Percentiles rank a stretch among this genome's conserved stretches.
These are phyloP conservation scores for Romanogobio albipinnatus DNA, from an alignment of 2,113 vertebrate species.

Conservation along the genomic window DNA sequence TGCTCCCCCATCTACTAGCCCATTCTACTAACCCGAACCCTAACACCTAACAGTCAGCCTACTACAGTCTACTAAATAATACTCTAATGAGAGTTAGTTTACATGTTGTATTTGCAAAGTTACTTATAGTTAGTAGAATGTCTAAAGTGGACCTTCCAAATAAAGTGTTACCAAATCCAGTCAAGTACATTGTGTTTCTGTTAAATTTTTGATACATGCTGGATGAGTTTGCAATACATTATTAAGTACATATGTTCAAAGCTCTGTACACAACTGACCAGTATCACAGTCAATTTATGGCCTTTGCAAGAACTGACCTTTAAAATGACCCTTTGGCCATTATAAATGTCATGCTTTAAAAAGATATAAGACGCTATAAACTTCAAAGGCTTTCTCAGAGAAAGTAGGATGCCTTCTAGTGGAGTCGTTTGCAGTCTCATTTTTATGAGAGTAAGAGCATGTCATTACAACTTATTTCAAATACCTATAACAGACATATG, in stretches of 20 bases:
- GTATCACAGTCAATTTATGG: neutral
- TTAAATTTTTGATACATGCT: neutral
- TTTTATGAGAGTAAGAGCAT: neutral
- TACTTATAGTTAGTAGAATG: too few species aligned
- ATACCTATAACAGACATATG: constrained; percentile 20
- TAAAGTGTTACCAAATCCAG: neutral
- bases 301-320: constrained; percentile 7
- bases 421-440: neutral
- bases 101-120: too few species aligned
- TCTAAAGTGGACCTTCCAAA: too few species aligned
- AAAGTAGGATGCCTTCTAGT: neutral
- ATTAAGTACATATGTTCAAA: neutral
- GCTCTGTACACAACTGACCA: neutral
- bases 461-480: neutral
- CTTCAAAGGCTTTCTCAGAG: neutral
- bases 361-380: constrained; percentile 11
- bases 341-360: neutral
- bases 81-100: too few species aligned
- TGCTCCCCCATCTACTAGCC: too few species aligned
- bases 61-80: too few species aligned
- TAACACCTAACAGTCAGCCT: too few species aligned
- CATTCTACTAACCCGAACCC: too few species aligned
- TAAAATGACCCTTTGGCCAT: neutral
- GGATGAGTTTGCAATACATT: constrained; percentile 4
- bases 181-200: neutral